Base-by-base conservation (phyloP, 2,888 invertebrate species). In the Petrolisthes cinctipes region DNA sequence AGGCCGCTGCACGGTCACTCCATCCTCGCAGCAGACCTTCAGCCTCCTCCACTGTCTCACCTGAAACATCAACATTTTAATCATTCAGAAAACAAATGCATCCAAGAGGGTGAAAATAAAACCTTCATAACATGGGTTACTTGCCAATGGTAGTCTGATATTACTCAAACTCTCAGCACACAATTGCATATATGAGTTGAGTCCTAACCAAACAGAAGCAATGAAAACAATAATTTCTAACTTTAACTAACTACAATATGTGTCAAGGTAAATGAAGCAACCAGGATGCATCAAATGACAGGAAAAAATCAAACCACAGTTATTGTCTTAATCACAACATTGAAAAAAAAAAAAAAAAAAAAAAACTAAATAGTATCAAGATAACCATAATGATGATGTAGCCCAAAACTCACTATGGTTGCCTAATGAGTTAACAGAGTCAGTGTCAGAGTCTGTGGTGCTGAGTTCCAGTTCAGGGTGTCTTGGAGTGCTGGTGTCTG, bases 401-500 rank as follows among this genome's bases (percentile, higher is more conserved):
- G 37, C 2, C 37, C 37, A 7, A 20, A 37, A 54, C 54, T 54
- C 78, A 89, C 89, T 87, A 23, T 83, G 82, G 68, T 85, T 89
- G 54, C 76, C 71, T 17, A 87, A 56, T 51, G 89, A 89, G 51
- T 80, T 83, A 6, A 89, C 89, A 53, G 89, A 89, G 66, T 89
- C 89, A 7, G 87, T 89, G 85, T 89, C 89, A 14, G 89, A 89
- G 57, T 89, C 89, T n/a, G 89, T 89, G 9, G 89, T 89, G 57
- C 87, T 88, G 14, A 89, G 85, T 61, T 85, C 87, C 53, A 89
- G 82, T 51, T 89, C 89, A 2, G 87, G 88, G 56, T 88, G 85
- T 51, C 83, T 83, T 37, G 37, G 37, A 7, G 80, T 80, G 73
- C 87, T 88, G 53, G 84, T 84, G 61, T 88, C 87, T 61, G 87